Percentiles rank a stretch among this genome's conserved stretches.
These are phyloP conservation scores for Hetaerina americana DNA, from an alignment of 1,140 invertebrate species.

Conservation along the genomic window DNA sequence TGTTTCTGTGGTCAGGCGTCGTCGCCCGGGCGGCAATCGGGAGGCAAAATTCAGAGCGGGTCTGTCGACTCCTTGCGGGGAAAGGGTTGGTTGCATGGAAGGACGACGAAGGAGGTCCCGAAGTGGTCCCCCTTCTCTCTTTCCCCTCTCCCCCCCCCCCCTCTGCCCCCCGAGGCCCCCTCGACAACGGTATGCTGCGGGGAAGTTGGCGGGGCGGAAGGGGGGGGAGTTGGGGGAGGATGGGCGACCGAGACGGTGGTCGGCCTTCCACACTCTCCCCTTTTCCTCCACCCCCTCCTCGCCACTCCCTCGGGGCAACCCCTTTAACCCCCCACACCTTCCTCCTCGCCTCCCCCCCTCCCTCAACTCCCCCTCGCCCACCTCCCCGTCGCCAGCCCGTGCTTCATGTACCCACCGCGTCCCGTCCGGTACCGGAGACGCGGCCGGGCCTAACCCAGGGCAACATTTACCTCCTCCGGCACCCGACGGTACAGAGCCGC, in stretches of 20 bases:
- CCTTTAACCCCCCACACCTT: no score
- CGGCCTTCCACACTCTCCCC: not conserved
- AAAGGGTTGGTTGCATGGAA: no score
- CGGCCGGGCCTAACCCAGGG: not conserved
- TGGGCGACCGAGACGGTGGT: not conserved
- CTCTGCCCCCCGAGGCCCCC: no score
- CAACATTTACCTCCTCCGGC: not conserved
- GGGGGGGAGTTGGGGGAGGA: not conserved
- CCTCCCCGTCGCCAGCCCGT: not conserved
- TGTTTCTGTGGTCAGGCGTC: no score
- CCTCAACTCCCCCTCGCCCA: not conserved
- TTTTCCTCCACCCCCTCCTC: not conserved
- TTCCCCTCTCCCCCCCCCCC: no score
- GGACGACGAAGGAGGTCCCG: no score
- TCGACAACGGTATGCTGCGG: not conserved
- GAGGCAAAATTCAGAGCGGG: no score
- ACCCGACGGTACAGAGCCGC: not conserved
- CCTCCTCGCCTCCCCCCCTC: not conserved
- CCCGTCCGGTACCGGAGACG: not conserved
- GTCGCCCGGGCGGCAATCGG: no score
- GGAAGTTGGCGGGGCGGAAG: not conserved
- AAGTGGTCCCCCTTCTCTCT: no score
- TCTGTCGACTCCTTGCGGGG: no score
- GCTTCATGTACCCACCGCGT: not conserved
- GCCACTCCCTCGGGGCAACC: not conserved